Evolutionary conservation across 2,113 vertebrate species (phyloP), one percentile per base, ranked within the genome.

Genomic region (Malurus melanocephalus): DNA sequence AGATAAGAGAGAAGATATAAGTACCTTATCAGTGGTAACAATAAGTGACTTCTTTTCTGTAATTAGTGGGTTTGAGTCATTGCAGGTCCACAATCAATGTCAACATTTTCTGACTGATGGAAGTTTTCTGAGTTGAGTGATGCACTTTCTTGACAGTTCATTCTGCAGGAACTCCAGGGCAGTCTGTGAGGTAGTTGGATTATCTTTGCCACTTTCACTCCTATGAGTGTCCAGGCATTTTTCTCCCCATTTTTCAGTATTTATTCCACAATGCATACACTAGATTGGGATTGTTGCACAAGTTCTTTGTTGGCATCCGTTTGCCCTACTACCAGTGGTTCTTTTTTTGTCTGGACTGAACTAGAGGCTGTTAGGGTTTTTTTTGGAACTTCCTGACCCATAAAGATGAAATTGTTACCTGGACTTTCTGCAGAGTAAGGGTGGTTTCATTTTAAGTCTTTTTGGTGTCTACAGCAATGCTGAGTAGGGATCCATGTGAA

Each of bases 251-350:
- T 75, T 92, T 75, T 56, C 13, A 20, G 60, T 55, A 35, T 78
- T 78, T 80, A 22, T 81, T 88, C 49, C 27, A 72, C 24, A 75
- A 9, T 6, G 4, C 24, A 51, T 55, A 17, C 33, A 76, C 19
- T 82, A 33, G 20, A 45, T 61, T 76, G 2, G 8, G 17, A 69
- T 65, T 68, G 38, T 45, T 8, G 1, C 0, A 0, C 11, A 20
- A 4, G 10, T 59, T 55, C 69, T 84, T 71, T 55, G 16, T 40
- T 77, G 66, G 10, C 21, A 48, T 66, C 43, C 0, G 1, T 76
- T 60, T 80, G 16, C 15, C 22, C 26, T 59, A n/a, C 38, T 62
- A 62, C 8, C 12, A 52, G 40, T 14, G 5, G 18, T 69, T 52
- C 3, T 48, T 61, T 51, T 53, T 53, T 42, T 43, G 14, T 57